Evolutionary conservation across 1,140 invertebrate species (phyloP).

Genomic region (Vanessa tameamea): DNA sequence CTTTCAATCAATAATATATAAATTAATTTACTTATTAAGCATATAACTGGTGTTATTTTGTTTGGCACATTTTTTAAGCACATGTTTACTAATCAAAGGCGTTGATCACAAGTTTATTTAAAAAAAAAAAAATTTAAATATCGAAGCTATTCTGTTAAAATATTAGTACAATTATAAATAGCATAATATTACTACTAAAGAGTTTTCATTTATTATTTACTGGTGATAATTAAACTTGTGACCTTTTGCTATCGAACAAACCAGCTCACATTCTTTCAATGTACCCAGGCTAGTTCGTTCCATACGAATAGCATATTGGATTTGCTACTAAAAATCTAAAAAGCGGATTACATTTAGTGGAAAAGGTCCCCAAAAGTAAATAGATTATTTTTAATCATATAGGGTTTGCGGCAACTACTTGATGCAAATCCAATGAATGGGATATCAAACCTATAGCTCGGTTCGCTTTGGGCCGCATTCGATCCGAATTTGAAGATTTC

Average conservation of each 20-base stretch:
- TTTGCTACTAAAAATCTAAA: conserved; percentile 45
- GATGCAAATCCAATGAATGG: conserved; percentile 71
- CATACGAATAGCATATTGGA: conserved; percentile 37
- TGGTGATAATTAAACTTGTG: conserved; percentile 3
- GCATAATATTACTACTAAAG: too few relatives aligned
- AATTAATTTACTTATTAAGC: conserved; percentile 8
- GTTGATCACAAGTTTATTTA: conserved; percentile 19
- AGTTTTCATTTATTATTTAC: neutral
- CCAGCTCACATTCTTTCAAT: conserved; percentile 3
- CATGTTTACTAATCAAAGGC: conserved; percentile 15
- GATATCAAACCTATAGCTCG: conserved; percentile 78
- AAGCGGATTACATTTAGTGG: conserved; percentile 36
- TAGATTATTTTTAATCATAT: conserved; percentile 22
- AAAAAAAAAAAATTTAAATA: neutral
- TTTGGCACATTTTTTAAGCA: conserved; percentile 30
- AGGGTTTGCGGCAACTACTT: conserved; percentile 51
- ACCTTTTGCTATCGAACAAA: conserved; percentile 13
- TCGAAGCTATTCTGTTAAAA: too few relatives aligned
- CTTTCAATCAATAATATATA: conserved; percentile 15
- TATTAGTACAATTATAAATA: too few relatives aligned
- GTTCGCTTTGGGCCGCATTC: conserved; percentile 68
- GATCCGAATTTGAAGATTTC: conserved; percentile 61
- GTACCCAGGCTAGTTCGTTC: conserved; percentile 7
- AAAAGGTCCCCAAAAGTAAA: conserved; percentile 27
- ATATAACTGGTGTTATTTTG: conserved; percentile 9